Evolutionary conservation across 2,113 vertebrate genomes (phyloP).

Genomic region (Boulengeromyrus knoepffleri): DNA sequence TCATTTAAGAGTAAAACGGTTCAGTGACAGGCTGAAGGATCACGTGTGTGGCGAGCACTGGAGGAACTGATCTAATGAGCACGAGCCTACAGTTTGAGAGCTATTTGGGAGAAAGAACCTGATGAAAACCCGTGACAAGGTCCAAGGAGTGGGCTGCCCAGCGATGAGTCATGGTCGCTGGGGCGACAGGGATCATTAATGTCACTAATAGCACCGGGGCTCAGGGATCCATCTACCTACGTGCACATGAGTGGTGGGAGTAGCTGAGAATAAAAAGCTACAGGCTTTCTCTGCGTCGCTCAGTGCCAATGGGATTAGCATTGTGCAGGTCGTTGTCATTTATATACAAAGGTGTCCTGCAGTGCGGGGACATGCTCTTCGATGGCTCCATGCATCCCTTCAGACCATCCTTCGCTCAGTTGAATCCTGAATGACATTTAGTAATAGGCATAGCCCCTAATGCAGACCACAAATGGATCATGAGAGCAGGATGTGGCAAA

Average conservation of each 20-base stretch:
- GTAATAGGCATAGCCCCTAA: background rate
- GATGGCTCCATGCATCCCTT: background rate
- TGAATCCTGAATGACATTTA: background rate
- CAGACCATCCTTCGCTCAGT: background rate
- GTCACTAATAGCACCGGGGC: background rate
- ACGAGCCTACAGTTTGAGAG: background rate
- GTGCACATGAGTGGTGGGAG: background rate
- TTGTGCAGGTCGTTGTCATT: background rate
- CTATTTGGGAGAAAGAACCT: background rate
- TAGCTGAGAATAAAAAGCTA: background rate
- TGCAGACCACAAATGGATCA: background rate
- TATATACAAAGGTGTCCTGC: background rate
- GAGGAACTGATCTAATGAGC: conserved; percentile 13
- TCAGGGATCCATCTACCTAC: conserved; percentile 9
- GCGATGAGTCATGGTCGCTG: background rate
- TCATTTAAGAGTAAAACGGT: background rate
- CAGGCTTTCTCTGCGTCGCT: background rate
- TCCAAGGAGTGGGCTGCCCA: background rate
- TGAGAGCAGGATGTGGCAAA: background rate
- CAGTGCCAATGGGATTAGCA: background rate
- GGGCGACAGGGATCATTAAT: conserved; percentile 14
- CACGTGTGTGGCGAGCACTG: background rate
- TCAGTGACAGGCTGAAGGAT: background rate
- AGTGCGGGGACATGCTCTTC: background rate
- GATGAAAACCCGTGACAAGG: background rate